Evolutionary conservation across 2,888 invertebrate genomes (phyloP).

Genomic region (Temnothorax rugatulus): DNA sequence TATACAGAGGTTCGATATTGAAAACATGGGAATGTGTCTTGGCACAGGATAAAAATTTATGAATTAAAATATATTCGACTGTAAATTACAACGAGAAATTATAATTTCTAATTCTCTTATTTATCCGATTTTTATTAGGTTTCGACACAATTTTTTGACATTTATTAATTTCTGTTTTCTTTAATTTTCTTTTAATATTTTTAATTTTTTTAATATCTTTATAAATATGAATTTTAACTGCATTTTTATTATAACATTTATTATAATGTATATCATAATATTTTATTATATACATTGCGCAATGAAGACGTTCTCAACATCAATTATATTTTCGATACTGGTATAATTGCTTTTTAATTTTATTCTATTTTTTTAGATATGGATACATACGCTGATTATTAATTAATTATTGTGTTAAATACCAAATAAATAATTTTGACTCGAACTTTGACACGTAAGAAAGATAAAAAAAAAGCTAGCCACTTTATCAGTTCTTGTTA

Average conservation of each 20-base stretch:
- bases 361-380: too few relatives aligned
- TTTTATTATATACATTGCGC: neutral
- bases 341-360: neutral
- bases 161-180: neutral
- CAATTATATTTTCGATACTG: neutral
- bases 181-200: neutral
- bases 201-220: neutral
- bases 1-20: too few relatives aligned
- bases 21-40: too few relatives aligned
- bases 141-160: neutral
- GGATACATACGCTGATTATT: neutral
- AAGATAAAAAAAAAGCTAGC: neutral
- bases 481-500: slow-evolving; percentile 12
- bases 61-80: too few relatives aligned
- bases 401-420: neutral
- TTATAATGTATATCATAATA: neutral
- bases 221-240: neutral
- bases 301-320: neutral
- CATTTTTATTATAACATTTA: neutral
- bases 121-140: neutral
- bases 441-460: slow-evolving; percentile 36
- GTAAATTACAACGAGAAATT: too few relatives aligned
- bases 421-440: neutral
- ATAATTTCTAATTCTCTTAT: neutral
- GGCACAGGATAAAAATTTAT: too few relatives aligned